Conservation (phyloP, 2,113 vertebrate genomes). For the Platysteira castanea region DNA sequence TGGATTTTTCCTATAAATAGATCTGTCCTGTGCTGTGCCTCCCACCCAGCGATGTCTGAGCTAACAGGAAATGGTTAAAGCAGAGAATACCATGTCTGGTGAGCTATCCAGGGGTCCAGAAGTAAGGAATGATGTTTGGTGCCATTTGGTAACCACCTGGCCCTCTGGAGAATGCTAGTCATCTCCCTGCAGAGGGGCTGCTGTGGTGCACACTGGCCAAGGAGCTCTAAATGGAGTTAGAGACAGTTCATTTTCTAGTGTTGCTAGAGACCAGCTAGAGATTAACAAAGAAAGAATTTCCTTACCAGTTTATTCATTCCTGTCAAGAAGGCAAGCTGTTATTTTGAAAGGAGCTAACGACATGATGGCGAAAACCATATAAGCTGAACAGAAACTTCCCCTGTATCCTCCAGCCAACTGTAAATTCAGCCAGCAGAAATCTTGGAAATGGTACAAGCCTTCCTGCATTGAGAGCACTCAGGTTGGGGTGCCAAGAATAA, state of each 20-base stretch:
- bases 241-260: not conserved
- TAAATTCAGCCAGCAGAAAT: constrained; percentile 57
- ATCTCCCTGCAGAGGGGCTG: not conserved
- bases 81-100: not conserved
- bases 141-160: not conserved
- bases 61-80: not conserved
- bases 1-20: not conserved
- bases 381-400: constrained; percentile 57
- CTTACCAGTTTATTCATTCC: constrained; percentile 17
- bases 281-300: constrained; percentile 39
- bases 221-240: not conserved
- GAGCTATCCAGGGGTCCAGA: not conserved
- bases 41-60: not conserved
- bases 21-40: not conserved
- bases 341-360: constrained; percentile 50
- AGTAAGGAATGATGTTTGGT: not conserved
- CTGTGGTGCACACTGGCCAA: not conserved
- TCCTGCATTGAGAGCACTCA: constrained; percentile 3
- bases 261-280: not conserved
- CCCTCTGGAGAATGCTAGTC: not conserved
- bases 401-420: constrained; percentile 50
- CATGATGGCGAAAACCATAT: constrained; percentile 37
- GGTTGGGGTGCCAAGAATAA: constrained; percentile 50
- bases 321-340: constrained; percentile 63
- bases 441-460: constrained; percentile 55